These are phyloP conservation scores for Ariolimax columbianus DNA, from an alignment of 2,888 invertebrate genomes.

Conservation along the genomic window DNA sequence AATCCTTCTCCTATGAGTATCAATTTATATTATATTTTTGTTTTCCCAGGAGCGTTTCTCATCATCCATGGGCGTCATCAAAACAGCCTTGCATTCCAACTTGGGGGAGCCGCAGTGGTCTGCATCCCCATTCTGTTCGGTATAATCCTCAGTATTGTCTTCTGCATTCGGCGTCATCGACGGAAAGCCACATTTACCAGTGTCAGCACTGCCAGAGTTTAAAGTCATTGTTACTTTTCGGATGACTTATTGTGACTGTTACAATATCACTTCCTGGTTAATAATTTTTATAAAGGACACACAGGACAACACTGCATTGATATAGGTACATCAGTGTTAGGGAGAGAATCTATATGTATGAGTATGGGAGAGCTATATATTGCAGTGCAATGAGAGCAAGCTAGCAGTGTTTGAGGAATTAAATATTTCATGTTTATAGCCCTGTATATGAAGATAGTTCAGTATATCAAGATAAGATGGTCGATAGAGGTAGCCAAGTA, in stretches of 20 bases:
- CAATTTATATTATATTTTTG: background rate
- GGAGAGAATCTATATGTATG: background rate
- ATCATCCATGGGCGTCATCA: constrained; percentile 54
- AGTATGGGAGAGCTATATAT: background rate
- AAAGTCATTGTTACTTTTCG: background rate
- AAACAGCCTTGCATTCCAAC: constrained; percentile 49
- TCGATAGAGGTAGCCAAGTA: too few species aligned
- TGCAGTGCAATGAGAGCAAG: too few species aligned
- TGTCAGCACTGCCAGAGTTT: constrained; percentile 51
- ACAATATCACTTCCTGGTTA: background rate
- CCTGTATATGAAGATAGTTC: too few species aligned
- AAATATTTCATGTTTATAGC: too few species aligned
- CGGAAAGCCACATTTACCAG: constrained; percentile 51
- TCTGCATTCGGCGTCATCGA: constrained; percentile 51
- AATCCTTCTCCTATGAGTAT: background rate
- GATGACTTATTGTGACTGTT: background rate
- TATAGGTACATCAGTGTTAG: background rate
- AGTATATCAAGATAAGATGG: too few species aligned
- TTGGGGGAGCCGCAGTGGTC: constrained; percentile 53
- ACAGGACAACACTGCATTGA: background rate
- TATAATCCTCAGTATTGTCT: constrained; percentile 50
- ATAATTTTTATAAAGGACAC: too few species aligned
- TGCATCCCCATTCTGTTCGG: constrained; percentile 53
- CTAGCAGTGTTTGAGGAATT: too few species aligned
- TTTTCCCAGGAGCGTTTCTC: constrained; percentile 53